Base-by-base conservation (phyloP, 2,888 invertebrate species). In the Linyphia triangularis region DNA sequence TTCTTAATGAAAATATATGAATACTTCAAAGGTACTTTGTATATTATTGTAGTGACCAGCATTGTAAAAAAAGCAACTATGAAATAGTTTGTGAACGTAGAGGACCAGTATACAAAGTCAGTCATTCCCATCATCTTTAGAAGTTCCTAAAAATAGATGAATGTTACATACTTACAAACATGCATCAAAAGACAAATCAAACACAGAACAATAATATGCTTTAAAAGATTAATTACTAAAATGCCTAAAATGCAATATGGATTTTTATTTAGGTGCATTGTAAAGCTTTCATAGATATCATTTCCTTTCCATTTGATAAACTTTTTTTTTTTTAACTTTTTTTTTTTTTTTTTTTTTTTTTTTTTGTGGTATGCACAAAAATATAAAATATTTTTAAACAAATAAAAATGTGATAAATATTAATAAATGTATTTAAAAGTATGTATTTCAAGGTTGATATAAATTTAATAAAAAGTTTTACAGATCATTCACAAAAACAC, bases 61-160 rank as follows among this genome's bases (percentile, higher is more conserved):
- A 73, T 30, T 24, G 85, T 16, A 13, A 77, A 10, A 1, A 59
- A 37, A 10, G 19, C 77, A 61, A 77, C 16, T 1, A 75, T 28
- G 72, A 90, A 91, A 33, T 69, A 89, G 28, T 85, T 89, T 10
- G 89, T 22, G 67, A 90, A 90, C 13, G 84, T 88, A 10, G 88
- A 85, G 6, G 51, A 26, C 90, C 90, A 91, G 65, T 91, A 91
- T 10, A 89, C 79, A 30, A 59, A 85, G 70, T 90, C 90, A 9
- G 89, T 72, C 81, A 90, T 85, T 30, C 91, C 90, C 85, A 91
- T 91, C 90, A 91, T 91, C 40, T 90, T 85, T 5, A 91, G 57
- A 43, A 90, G 75, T 72, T 91, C 91, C 89, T 90, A 57, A 3
- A 37, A 37, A n/a, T n/a, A n/a, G n/a, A n/a, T n/a, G n/a, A n/a